Evolutionary conservation across 2,888 invertebrate genomes (phyloP), one percentile per base, ranked within the genome.

Genomic region (Leptinotarsa haldemani): DNA sequence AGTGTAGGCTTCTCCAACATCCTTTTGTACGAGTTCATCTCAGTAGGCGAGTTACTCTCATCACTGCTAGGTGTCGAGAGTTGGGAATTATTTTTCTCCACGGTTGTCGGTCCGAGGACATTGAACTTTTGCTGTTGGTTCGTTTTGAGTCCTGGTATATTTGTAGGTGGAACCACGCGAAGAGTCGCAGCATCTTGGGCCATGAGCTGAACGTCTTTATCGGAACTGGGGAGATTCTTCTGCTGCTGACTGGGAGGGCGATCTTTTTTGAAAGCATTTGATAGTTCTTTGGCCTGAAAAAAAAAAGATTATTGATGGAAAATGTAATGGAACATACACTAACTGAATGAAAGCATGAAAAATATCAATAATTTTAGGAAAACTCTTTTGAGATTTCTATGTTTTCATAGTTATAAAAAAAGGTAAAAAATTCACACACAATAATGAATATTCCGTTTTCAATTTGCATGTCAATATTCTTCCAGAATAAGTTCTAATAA

Each of bases 11-110:
- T 93, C 86, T 95, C 94, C 76, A 91, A 90, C 85, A 95, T 91
- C 83, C 94, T 90, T 86, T 95, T 93, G 88, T 94, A 95, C 84
- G 95, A 94, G 88, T 94, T 94, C 87, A 95, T 90, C 89, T 95
- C 95, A 68, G 95, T 94, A 65, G 95, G 95, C 13, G 95, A 95
- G 88, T 94, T 94, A 85, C 95, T 94, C 88, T 95, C 95, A 87
- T 95, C 95, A 80, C 95, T 95, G 87, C 93, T 94, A 48, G 92
- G 92, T 63, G 90, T 89, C 79, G 89, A 90, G 83, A 89, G 89
- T 78, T 89, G 89, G 7, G 89, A 89, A 3, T 65, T 69, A 52
- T 20, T 76, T 73, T 58, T 30, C 65, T 20, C 40, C 50, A 52
- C 46, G 52, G 78, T 70, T 13, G 73, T 66, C 18, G 87, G 85